phyloP scores from a whole-genome alignment of 2,113 vertebrate species.

The Dicrurus megarhynchus region DNA sequence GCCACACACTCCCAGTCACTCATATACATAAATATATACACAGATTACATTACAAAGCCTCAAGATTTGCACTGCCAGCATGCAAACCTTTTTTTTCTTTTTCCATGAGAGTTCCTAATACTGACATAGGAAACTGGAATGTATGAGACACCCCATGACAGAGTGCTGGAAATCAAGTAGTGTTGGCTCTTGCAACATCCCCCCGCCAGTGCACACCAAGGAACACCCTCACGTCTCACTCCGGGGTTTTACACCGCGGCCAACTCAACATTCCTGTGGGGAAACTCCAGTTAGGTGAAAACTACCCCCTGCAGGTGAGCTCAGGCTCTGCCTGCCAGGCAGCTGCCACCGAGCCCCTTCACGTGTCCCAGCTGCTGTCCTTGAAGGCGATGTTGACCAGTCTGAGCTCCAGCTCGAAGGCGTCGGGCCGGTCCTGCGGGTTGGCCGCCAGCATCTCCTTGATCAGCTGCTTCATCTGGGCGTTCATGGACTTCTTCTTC shows the following conservation, averaged over 20 bases:
- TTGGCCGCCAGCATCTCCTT: constrained; percentile 96
- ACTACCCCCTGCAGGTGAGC: constrained; percentile 15
- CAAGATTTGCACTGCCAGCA: constrained; percentile 76
- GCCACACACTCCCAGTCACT: constrained; percentile 62
- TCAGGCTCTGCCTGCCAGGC: constrained; percentile 28
- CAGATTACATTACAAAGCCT: constrained; percentile 69
- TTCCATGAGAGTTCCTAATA: constrained; percentile 68
- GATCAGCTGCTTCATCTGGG: constrained; percentile 91
- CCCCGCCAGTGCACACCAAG: not conserved
- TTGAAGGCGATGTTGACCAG: constrained; percentile 94
- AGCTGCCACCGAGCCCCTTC: constrained; percentile 67
- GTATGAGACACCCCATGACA: constrained; percentile 61
- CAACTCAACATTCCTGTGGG: not conserved
- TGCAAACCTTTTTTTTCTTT: constrained; percentile 45
- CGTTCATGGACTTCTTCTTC: constrained; percentile 94
- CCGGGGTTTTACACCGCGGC: constrained; percentile 11
- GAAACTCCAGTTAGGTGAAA: not conserved
- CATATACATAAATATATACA: constrained; percentile 76
- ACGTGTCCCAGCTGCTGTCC: constrained; percentile 96
- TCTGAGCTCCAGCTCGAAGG: constrained; percentile 94
- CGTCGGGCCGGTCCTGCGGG: constrained; percentile 93
- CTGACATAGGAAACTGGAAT: constrained; percentile 73
- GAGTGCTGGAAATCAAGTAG: constrained; percentile 57
- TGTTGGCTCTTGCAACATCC: constrained; percentile 15
- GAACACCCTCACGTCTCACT: not conserved